phyloP scores from a whole-genome alignment of 1,140 invertebrate species.

The Macrobrachium nipponense region DNA sequence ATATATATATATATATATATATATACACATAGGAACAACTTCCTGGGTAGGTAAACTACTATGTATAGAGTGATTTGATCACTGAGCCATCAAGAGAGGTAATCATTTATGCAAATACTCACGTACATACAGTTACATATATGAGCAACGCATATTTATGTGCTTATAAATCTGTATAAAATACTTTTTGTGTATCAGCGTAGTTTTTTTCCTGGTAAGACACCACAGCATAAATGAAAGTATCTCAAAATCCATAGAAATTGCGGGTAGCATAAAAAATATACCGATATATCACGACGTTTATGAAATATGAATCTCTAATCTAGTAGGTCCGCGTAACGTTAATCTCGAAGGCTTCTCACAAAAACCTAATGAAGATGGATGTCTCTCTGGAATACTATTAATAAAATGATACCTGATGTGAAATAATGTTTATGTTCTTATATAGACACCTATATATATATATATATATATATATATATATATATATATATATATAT shows the following conservation, averaged over 20 bases:
- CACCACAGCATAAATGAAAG: no score
- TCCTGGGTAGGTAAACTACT: no score
- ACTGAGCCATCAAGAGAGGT: no score
- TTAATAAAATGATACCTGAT: background rate
- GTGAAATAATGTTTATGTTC: background rate
- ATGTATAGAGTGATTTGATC: no score
- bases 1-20: background rate
- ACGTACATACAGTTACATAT: background rate
- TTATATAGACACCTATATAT: constrained; percentile 5
- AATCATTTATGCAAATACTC: background rate
- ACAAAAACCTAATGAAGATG: background rate
- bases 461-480: constrained; percentile 26
- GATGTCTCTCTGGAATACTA: background rate
- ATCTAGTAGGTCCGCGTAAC: no score
- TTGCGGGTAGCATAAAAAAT: no score
- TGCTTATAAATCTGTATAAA: background rate
- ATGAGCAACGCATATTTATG: background rate
- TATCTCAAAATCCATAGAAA: no score
- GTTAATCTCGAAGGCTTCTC: background rate
- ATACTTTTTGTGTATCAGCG: background rate
- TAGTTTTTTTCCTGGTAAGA: no score
- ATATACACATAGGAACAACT: no score
- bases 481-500: constrained; percentile 31
- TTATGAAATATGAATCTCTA: no score
- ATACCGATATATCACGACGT: no score